A percentile compares a stretch with the other conserved stretches of the same genome.
Conservation (phyloP, 2,113 vertebrate genomes). For the Glaucidium brasilianum region DNA sequence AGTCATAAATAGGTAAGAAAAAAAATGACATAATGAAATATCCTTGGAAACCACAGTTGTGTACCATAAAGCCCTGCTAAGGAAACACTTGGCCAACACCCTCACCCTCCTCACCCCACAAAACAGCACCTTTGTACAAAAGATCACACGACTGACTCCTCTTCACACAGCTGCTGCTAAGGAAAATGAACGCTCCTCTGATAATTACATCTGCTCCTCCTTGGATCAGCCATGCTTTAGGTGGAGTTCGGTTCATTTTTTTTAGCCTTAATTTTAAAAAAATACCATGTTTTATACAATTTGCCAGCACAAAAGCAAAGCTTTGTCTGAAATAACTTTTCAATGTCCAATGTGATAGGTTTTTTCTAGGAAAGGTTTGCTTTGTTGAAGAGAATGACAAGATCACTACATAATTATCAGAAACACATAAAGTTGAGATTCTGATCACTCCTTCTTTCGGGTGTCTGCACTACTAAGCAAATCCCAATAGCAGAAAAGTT, state of each 20-base stretch:
- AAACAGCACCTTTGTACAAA: slow-evolving; percentile 1
- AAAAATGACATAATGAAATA: background rate
- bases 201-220: background rate
- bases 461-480: background rate
- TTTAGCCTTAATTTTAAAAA: background rate
- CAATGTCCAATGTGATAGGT: background rate
- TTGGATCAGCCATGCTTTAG: background rate
- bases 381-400: background rate
- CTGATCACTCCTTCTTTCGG: background rate
- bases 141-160: background rate
- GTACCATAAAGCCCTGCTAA: background rate
- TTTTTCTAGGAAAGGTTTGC: background rate
- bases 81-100: background rate
- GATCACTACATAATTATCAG: background rate
- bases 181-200: background rate
- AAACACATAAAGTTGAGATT: background rate
- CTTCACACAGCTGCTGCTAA: background rate
- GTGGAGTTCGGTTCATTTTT: background rate
- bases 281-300: background rate
- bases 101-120: background rate
- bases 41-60: background rate
- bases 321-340: background rate
- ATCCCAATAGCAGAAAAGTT: background rate
- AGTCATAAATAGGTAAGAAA: background rate
- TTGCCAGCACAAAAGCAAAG: background rate